Evolutionary conservation across 2,888 invertebrate genomes (phyloP), one percentile per base, ranked within the genome.

Genomic region (Fragum whitleyi): DNA sequence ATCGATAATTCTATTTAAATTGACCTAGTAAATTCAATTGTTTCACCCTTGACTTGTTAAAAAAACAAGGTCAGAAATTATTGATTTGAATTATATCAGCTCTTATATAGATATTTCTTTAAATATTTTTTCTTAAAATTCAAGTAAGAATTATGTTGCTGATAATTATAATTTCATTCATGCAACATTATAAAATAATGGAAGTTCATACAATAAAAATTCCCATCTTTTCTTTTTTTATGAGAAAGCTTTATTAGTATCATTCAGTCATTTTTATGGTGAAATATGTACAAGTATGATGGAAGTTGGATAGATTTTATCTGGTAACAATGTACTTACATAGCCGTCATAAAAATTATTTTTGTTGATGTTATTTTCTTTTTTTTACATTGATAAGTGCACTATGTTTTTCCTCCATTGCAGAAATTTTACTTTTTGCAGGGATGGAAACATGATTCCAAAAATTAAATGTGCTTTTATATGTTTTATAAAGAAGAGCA

Each of bases 391-490:
- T 57, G 11, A 6, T 7, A 23, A 57, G 57, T 57, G 57, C 57
- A 57, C 57, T 23, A 57, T 26, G 57, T 57, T 57, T 57, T 23
- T 57, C 47, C 47, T 47, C 47, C 14, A 3, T 14, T 47, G 16
- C 47, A 36, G 9, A 36, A 36, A 6, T 36, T 21, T 51, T 51
- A 21, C 2, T 21, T 51, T 5, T 57, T 57, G 57, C 19, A 61
- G 61, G 3, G 61, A 3, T 61, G 26, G 16, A 28, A 61, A 26
- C 29, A 32, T 29, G 61, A 32, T 19, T 28, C 61, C 32, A 61
- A 29, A 61, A 2, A 23, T 14, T 26, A 57, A 57, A 61, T 61
- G 61, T 61, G 61, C 61, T 61, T 61, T 32, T 57, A 47, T 36
- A 3, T 47, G 5, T 47, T 47, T 19, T n/a, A 47, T 47, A 19